phyloP scores from a whole-genome alignment of 2,888 invertebrate species.

The Callosobruchus maculatus region DNA sequence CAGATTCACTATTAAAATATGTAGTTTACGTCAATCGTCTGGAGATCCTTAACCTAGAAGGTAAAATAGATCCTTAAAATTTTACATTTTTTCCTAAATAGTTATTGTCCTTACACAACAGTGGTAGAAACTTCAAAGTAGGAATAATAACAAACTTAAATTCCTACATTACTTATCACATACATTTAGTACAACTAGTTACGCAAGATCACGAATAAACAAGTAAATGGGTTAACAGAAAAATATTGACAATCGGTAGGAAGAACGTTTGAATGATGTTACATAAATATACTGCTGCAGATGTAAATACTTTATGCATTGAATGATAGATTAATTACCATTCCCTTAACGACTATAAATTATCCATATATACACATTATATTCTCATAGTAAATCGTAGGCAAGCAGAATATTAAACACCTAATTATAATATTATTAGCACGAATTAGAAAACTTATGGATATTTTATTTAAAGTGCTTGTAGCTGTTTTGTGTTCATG shows the following conservation, averaged over 20 bases:
- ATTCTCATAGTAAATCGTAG: too few relatives aligned
- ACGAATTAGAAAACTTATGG: too few relatives aligned
- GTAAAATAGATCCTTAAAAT: conserved; percentile 17
- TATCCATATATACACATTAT: too few relatives aligned
- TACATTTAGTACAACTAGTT: not conserved
- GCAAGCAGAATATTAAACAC: too few relatives aligned
- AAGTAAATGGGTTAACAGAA: conserved; percentile 22
- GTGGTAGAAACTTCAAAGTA: conserved; percentile 26
- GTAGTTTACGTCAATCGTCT: not conserved
- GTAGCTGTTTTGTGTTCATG: too few relatives aligned
- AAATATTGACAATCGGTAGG: conserved; percentile 51
- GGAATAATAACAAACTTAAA: not conserved
- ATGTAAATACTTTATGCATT: too few relatives aligned
- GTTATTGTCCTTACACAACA: conserved; percentile 53
- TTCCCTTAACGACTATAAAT: too few relatives aligned
- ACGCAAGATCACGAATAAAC: not conserved
- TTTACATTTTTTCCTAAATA: conserved; percentile 40
- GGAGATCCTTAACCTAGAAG: conserved; percentile 1
- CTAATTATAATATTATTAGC: too few relatives aligned
- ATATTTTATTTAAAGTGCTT: too few relatives aligned
- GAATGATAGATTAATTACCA: too few relatives aligned
- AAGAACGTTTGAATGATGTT: conserved; percentile 29
- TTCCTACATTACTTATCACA: not conserved
- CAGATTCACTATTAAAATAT: too few relatives aligned
- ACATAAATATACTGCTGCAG: too few relatives aligned